Evolutionary conservation across 2,113 vertebrate genomes (phyloP).

Genomic region (Loxodonta africana): DNA sequence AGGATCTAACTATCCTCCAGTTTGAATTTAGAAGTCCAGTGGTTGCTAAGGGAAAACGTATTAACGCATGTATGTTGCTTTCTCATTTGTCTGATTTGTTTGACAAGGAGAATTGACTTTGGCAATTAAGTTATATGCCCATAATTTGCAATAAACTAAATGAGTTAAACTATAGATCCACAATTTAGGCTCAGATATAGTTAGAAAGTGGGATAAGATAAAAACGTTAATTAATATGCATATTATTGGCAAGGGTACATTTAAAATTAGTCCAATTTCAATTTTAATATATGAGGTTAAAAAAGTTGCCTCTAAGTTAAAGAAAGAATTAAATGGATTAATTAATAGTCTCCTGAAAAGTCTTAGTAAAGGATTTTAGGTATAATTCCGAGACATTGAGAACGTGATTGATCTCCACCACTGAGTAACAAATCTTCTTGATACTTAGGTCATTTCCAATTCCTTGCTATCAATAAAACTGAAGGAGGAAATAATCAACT

Average conservation of each 20-base stretch:
- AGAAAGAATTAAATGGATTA: conserved; percentile 55
- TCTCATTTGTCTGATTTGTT: neutral
- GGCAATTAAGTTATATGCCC: neutral
- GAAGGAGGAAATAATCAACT: conserved; percentile 47
- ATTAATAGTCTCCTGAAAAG: conserved; percentile 56
- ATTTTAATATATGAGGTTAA: conserved; percentile 31
- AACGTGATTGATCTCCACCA: conserved; percentile 53
- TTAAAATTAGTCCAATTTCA: conserved; percentile 22
- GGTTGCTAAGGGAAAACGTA: neutral
- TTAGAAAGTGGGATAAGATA: neutral
- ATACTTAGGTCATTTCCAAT: conserved; percentile 68
- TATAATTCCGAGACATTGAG: neutral
- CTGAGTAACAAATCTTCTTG: conserved; percentile 69
- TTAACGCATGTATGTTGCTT: neutral
- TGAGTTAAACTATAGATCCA: neutral
- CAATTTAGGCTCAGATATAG: neutral
- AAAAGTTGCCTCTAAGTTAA: conserved; percentile 20
- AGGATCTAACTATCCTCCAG: neutral
- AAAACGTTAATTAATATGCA: neutral
- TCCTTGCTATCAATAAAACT: conserved; percentile 72
- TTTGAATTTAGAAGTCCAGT: neutral
- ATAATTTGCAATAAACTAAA: conserved; percentile 21
- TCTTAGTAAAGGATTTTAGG: conserved; percentile 42
- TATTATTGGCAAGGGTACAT: neutral
- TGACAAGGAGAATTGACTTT: conserved; percentile 30